These are phyloP conservation scores for Brachionus angularis DNA, from an alignment of 1,140 invertebrate species.

Conservation along the genomic window DNA sequence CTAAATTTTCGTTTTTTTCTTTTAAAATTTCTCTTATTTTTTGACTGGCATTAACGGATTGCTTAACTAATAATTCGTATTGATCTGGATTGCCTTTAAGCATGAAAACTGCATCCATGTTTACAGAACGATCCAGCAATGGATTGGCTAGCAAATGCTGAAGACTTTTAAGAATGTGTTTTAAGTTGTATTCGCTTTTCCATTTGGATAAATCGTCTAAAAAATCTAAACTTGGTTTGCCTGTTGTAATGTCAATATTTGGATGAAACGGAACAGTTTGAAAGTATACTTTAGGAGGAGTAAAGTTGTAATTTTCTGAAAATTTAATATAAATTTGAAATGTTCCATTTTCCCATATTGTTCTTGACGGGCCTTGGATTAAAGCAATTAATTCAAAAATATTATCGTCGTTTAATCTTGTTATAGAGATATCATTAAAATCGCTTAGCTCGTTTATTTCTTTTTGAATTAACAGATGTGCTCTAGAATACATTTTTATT, in stretches of 20 bases:
- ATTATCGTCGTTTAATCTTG: not conserved
- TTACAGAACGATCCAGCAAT: constrained; percentile 19
- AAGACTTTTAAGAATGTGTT: constrained; percentile 24
- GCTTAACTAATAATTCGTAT: not conserved
- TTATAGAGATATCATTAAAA: not conserved
- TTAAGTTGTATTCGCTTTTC: not conserved
- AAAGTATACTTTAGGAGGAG: constrained; percentile 28
- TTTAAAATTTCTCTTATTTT: constrained; percentile 28
- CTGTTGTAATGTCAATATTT: constrained; percentile 21
- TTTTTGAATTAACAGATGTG: constrained; percentile 28
- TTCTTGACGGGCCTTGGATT: constrained; percentile 7
- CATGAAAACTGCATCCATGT: constrained; percentile 41
- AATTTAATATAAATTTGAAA: constrained; percentile 39
- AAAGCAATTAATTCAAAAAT: constrained; percentile 29
- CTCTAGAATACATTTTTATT: constrained; percentile 32
- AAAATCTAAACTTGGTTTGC: constrained; percentile 35
- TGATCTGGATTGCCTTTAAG: constrained; percentile 39
- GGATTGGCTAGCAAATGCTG: constrained; percentile 29
- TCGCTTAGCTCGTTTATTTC: constrained; percentile 7
- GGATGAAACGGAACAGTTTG: constrained; percentile 42
- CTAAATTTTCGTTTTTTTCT: constrained; percentile 11
- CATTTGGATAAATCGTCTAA: constrained; percentile 39
- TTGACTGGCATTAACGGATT: constrained; percentile 12
- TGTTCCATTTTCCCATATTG: constrained; percentile 28
- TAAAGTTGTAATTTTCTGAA: constrained; percentile 26